phyloP scores from a whole-genome alignment of 2,888 invertebrate genomes.

The Leptinotarsa tumamoca region DNA sequence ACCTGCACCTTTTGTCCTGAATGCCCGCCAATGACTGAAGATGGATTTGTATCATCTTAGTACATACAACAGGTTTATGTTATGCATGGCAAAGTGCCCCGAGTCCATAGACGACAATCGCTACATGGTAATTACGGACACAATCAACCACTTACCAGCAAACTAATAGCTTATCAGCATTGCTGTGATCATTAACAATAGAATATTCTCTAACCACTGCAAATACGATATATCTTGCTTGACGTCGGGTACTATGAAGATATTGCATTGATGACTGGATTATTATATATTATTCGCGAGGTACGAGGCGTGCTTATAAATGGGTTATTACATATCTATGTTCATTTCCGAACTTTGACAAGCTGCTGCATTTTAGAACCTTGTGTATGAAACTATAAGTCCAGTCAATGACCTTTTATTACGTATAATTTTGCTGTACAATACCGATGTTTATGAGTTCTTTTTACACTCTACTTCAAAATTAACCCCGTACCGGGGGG shows the following conservation, averaged over 20 bases:
- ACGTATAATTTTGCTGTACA: too few species aligned
- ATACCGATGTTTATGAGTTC: too few species aligned
- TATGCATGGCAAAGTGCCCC: slow-evolving; percentile 53
- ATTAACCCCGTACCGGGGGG: too few species aligned
- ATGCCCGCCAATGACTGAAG: not conserved
- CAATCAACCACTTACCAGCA: slow-evolving; percentile 57
- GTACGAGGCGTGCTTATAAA: not conserved
- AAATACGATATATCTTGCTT: slow-evolving; percentile 22
- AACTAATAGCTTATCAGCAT: slow-evolving; percentile 61
- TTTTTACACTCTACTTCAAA: too few species aligned
- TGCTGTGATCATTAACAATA: slow-evolving; percentile 52
- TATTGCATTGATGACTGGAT: slow-evolving; percentile 18
- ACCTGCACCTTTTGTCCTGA: not conserved
- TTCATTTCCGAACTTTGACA: too few species aligned
- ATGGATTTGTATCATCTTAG: slow-evolving; percentile 52
- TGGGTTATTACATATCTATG: too few species aligned
- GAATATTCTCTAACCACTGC: slow-evolving; percentile 46
- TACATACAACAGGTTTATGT: slow-evolving; percentile 54
- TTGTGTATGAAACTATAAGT: too few species aligned
- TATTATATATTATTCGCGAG: not conserved
- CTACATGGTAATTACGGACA: slow-evolving; percentile 60
- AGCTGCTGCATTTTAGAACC: too few species aligned
- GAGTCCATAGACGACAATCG: slow-evolving; percentile 59
- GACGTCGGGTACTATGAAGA: slow-evolving; percentile 19
- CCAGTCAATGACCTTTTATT: too few species aligned